Conservation (phyloP, 2,113 vertebrate genomes). For the Ceyx melanurus region DNA sequence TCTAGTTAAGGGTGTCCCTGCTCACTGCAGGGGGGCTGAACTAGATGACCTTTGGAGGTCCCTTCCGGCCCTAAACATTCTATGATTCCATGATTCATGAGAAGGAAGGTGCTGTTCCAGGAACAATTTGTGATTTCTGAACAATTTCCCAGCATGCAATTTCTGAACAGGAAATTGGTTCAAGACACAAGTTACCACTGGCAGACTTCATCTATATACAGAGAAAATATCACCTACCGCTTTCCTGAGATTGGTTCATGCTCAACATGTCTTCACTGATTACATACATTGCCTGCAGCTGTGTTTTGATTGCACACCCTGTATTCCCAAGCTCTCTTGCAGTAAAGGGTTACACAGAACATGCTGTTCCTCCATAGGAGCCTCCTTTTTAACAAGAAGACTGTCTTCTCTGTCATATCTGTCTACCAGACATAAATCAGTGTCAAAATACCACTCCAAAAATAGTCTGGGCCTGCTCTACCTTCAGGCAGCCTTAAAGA, state of each 20-base stretch:
- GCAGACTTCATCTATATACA: constrained; percentile 27
- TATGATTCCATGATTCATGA: not conserved
- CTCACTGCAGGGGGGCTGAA: too few relatives aligned
- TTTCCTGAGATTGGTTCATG: constrained; percentile 26
- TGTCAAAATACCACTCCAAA: not conserved
- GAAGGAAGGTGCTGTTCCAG: not conserved
- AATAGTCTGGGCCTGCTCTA: constrained; percentile 15
- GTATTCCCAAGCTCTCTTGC: constrained; percentile 14
- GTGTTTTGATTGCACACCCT: constrained; percentile 21
- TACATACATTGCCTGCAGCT: constrained; percentile 23
- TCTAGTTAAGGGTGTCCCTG: too few relatives aligned
- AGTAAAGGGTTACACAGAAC: constrained; percentile 3
- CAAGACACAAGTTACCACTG: constrained; percentile 41
- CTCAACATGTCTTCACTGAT: constrained; percentile 21
- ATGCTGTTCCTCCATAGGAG: constrained; percentile 17
- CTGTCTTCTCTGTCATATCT: not conserved
- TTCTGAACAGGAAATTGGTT: constrained; percentile 54
- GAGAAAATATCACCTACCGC: constrained; percentile 17
- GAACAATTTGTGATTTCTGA: not conserved
- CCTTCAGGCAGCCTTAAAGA: not conserved
- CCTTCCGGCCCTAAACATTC: too few relatives aligned
- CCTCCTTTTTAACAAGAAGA: constrained; percentile 3
- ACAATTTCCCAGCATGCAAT: not conserved
- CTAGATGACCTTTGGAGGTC: too few relatives aligned
- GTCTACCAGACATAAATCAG: constrained; percentile 42